Base-by-base conservation (phyloP, 1,140 invertebrate genomes). In the Panagrolaimus sp. region DNA sequence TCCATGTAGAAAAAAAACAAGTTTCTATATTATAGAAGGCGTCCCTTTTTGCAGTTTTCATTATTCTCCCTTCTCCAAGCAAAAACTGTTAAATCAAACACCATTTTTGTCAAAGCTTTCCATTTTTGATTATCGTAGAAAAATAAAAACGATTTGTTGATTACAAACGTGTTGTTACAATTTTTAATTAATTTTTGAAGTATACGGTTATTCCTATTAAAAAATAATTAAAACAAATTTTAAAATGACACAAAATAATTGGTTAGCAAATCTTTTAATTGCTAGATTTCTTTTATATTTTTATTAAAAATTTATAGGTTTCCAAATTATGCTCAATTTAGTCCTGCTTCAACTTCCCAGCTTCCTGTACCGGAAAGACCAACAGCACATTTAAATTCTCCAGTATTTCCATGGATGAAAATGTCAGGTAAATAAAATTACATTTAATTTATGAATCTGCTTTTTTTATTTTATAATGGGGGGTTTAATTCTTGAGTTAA, bases 321-420 rank as follows among this genome's bases (percentile, higher is more conserved):
- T 42, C 61, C 67, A 5, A 23, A 20, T 20, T 64, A 64, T 64
- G 38, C 63, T 14, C 20, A 31, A 23, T 64, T 64, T 20, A 44
- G 20, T 64, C 63, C 38, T 5, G 38, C 63, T 64, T 64, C 63
- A 13, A 44, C 63, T 14, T 38, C 63, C 4, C 63, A 64, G 43
- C 38, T 64, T 9, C 11, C 23, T 45, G 14, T 25, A 11, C 51
- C 20, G 51, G 14, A 57, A 25, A 20, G 51, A 16, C 67, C 27
- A 9, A 69, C n/a, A 20, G 53, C 38, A 20, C 23, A 70, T 48
- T 47, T 61, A 9, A 57, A 46, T 27, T 61, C 16, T 27, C 61
- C 62, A 25, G 45, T 67, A 4, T 65, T 67, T 66, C 61, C 67
- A 11, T 69, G 67, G 67, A 69, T 69, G 67, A 69, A 69, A 48